Evolutionary conservation across 1,140 invertebrate genomes (phyloP).

Genomic region (Sycobia sp.): DNA sequence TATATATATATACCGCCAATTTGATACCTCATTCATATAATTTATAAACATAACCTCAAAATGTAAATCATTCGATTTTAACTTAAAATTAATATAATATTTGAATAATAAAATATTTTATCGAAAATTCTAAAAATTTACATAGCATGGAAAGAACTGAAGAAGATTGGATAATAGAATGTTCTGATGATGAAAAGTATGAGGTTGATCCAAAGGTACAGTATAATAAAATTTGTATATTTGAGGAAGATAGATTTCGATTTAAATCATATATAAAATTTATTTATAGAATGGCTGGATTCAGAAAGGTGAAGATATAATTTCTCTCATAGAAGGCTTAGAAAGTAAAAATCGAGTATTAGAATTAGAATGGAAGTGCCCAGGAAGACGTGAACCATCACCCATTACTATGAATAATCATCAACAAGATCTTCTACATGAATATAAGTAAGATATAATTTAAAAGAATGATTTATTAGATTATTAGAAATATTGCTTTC

Average conservation of each 20-base stretch:
- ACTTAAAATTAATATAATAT: constrained; percentile 16
- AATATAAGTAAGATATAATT: constrained; percentile 50
- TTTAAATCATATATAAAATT: neutral
- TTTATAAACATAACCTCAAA: constrained; percentile 31
- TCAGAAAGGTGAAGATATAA: constrained; percentile 60
- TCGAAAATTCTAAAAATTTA: constrained; percentile 1
- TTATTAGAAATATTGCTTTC: no score
- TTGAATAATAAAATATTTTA: constrained; percentile 3
- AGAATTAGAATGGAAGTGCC: constrained; percentile 69
- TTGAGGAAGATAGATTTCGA: neutral
- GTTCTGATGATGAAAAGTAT: constrained; percentile 68
- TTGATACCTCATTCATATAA: no score
- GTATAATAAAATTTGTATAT: neutral
- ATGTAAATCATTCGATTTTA: constrained; percentile 20
- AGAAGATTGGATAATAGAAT: constrained; percentile 63
- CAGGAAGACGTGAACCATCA: constrained; percentile 66
- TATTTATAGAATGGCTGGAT: constrained; percentile 50
- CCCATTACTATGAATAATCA: constrained; percentile 57
- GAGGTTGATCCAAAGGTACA: constrained; percentile 52
- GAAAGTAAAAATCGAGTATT: constrained; percentile 63
- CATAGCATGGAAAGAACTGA: constrained; percentile 58
- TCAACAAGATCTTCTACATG: constrained; percentile 51
- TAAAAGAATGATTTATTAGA: no score
- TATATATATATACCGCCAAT: no score
- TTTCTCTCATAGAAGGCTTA: constrained; percentile 65